These are phyloP conservation scores for Sorex araneus DNA, from an alignment of 2,113 vertebrate genomes.

Conservation along the genomic window DNA sequence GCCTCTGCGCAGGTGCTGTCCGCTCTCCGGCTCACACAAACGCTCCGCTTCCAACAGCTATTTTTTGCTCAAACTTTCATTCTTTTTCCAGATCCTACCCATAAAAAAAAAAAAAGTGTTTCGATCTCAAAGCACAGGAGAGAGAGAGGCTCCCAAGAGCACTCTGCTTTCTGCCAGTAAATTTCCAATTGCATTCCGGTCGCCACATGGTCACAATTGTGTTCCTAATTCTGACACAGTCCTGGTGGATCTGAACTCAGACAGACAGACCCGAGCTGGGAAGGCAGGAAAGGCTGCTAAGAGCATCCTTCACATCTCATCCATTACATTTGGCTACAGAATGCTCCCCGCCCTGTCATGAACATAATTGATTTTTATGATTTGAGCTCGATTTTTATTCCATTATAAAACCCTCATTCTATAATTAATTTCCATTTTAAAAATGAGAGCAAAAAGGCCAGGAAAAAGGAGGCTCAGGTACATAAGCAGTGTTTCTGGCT, in stretches of 20 bases:
- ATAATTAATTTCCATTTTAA: not conserved
- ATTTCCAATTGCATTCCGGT: not conserved
- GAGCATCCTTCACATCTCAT: not conserved
- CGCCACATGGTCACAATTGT: not conserved
- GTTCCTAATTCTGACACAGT: not conserved
- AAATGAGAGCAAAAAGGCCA: slow-evolving; percentile 35
- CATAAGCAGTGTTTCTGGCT: not conserved
- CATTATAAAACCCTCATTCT: too few species aligned
- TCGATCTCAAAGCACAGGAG: not conserved
- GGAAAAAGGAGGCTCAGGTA: not conserved
- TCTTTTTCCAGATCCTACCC: slow-evolving; percentile 50
- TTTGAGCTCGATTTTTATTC: not conserved
- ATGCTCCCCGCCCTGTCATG: not conserved
- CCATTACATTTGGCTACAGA: not conserved
- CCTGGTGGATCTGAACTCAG: not conserved
- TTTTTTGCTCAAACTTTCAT: slow-evolving; percentile 16
- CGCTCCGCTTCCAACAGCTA: not conserved
- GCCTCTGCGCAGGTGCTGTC: accelerated
- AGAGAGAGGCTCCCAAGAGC: not conserved
- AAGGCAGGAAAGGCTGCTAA: not conserved
- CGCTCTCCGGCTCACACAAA: not conserved
- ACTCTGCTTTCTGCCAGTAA: not conserved
- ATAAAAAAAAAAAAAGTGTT: slow-evolving; percentile 10
- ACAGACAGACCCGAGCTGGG: not conserved
- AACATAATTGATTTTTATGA: slow-evolving; percentile 63